These are phyloP conservation scores for Meloe dianella DNA, from an alignment of 2,888 invertebrate species.

Conservation along the genomic window DNA sequence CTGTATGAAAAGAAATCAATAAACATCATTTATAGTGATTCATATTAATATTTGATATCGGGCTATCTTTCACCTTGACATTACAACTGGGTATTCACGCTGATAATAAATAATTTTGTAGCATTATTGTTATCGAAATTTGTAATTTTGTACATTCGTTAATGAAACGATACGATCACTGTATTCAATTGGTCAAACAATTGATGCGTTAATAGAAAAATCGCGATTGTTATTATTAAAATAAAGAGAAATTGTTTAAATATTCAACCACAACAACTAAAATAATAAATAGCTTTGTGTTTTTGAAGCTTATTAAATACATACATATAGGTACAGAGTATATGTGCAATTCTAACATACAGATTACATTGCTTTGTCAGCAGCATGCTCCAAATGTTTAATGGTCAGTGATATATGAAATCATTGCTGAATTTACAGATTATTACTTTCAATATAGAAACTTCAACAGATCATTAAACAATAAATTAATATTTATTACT, in stretches of 20 bases:
- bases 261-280: neutral
- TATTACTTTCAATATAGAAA: slow-evolving; percentile 5
- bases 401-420: slow-evolving; percentile 6
- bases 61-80: neutral
- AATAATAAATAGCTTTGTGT: neutral
- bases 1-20: neutral
- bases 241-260: neutral
- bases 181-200: no score
- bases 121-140: neutral
- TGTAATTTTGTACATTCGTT: no score
- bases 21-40: neutral
- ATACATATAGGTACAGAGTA: neutral
- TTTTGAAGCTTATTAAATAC: neutral
- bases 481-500: neutral
- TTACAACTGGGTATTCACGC: neutral
- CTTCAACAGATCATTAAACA: neutral
- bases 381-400: slow-evolving; percentile 8
- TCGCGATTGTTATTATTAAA: neutral
- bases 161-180: no score
- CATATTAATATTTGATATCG: neutral
- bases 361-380: slow-evolving; percentile 14
- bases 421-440: slow-evolving; percentile 10
- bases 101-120: neutral
- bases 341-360: slow-evolving; percentile 3
- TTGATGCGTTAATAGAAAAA: neutral